Evolutionary conservation across 2,113 vertebrate species (phyloP), one percentile per base, ranked within the genome.

Genomic region (Bubalus kerabau): DNA sequence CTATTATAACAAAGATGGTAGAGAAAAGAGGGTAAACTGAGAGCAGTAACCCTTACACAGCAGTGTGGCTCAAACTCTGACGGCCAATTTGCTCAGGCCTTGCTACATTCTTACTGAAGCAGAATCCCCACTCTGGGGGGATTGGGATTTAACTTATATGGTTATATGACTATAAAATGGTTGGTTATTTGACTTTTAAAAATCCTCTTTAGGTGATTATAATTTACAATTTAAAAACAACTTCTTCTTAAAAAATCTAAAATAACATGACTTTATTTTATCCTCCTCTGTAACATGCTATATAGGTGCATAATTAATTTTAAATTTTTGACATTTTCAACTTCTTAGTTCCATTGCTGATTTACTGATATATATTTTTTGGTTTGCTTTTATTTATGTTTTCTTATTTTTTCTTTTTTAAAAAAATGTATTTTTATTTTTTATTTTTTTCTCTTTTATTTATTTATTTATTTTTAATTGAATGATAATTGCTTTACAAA

Each of bases 251-350:
- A 43, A 80, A 78, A 84, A 52, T 48, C n/a, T 28, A 48, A 92
- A 67, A 21, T 81, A 71, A 56, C 6, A 48, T 67, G 50, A 8
- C 28, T 36, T 85, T 67, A 81, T 81, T 78, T 84, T 94, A 6
- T 40, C 76, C 40, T 24, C 76, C 15, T 80, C 21, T 81, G 16
- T 52, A 87, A 36, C 10, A 62, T 50, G 7, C 56, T 90, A 59
- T 28, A 59, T 46, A 64, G 56, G 2, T 43, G 40, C 12, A 43
- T 26, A 76, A 23, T 88, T 56, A 67, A 82, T 87, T 93, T 60
- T 43, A 86, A 90, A 50, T 36, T 23, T 56, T 21, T 82, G 30
- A n/a, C 30, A 43, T 60, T 95, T 97, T 93, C 48, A 43, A 46
- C 43, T 82, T 92, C 26, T 95, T 60, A 26, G n/a, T 87, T 94